Conservation (phyloP, 64 coral and sea anemone genomes). For the Actinia equina region DNA sequence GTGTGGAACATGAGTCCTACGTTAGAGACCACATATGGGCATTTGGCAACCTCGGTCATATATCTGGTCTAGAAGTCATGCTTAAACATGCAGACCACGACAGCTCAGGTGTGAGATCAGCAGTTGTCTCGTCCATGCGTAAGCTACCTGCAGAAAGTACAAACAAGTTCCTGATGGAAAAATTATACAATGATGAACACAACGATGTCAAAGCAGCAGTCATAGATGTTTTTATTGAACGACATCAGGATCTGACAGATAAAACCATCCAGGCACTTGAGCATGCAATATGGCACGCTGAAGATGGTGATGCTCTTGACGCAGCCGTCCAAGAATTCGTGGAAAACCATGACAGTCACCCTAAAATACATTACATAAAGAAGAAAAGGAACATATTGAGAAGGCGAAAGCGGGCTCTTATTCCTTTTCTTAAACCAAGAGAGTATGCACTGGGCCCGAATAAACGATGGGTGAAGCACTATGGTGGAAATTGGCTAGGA, state of each 20-base stretch:
- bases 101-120: conserved; percentile 84
- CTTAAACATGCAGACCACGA: conserved; percentile 76
- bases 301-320: conserved; percentile 60
- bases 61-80: conserved; percentile 68
- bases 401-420: conserved; percentile 81
- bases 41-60: conserved; percentile 91
- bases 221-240: conserved; percentile 80
- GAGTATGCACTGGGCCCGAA: conserved; percentile 64
- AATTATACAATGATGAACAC: conserved; percentile 67
- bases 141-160: conserved; percentile 68
- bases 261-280: conserved; percentile 64
- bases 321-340: conserved; percentile 62
- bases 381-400: conserved; percentile 46
- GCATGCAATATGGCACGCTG: conserved; percentile 71
- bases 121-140: conserved; percentile 69
- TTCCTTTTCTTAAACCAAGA: conserved; percentile 60
- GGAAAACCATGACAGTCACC: conserved; percentile 82
- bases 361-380: conserved; percentile 52
- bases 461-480: conserved; percentile 60
- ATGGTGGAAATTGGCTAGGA: conserved; percentile 71
- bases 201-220: conserved; percentile 84
- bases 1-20: conserved; percentile 57
- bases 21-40: conserved; percentile 93
- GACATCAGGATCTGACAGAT: conserved; percentile 59
- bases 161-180: conserved; percentile 52